Evolutionary conservation across 2,888 invertebrate genomes (phyloP), one percentile per base, ranked within the genome.

Genomic region (Caenorhabditis sinica): DNA sequence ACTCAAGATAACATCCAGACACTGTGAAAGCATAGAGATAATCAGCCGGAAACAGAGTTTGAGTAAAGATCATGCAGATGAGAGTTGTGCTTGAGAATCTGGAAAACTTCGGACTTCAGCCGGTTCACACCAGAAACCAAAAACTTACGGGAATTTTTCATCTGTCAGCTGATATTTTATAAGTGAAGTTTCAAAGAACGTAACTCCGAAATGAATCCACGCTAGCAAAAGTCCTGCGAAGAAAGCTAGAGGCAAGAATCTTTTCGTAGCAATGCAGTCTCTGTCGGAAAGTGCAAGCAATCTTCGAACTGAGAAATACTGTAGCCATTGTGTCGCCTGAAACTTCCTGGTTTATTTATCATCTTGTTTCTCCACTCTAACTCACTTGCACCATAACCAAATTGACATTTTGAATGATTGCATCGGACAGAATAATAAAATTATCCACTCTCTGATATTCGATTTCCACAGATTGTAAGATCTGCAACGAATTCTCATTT

Each of bases 1-100:
- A 73, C 68, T 92, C 92, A 80, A 90, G 73, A 82, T 91, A 92
- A 73, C 92, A 92, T 25, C 92, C 92, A 66, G 89, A 88, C 1
- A 89, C 90, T 0, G 92, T 92, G 76, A 92, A 92, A 0, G 90
- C 90, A 79, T 87, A 92, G n/a, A 92, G 79, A 69, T 92, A 92
- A 58, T 92, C 92, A 25, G 92, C 92, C 0, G 92, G 92, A 83
- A 90, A 92, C 43, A 92, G 88, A 15, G 91, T 92, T 65, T 92
- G 92, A 9, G 92, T 92, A 86, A 92, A 91, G 53, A 91, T 92
- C 92, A 92, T 92, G 61, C 87, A 89, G 45, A 91, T 89, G 25
- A 92, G 83, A 2, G 92, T 89, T 11, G 87, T 86, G 23, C 77
- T 80, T 11, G 89, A 89, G 83, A 85, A 89, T 65, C 87, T 87